Evolutionary conservation across 2,113 vertebrate genomes (phyloP).

Genomic region (Callithrix jacchus): DNA sequence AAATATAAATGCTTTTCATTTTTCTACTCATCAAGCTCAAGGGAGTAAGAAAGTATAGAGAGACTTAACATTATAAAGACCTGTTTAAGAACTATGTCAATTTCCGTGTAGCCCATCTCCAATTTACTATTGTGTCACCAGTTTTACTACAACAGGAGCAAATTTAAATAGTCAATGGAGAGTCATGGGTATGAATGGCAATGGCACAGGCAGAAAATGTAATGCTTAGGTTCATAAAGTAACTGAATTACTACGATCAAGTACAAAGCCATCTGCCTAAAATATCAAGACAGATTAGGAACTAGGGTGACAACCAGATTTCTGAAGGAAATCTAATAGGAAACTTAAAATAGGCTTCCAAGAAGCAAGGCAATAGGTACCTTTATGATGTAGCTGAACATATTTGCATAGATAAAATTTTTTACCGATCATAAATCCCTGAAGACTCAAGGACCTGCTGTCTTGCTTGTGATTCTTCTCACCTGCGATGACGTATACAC

Average conservation of each 20-base stretch:
- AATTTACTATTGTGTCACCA: not conserved
- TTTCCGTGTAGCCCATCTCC: not conserved
- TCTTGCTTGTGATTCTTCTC: not conserved
- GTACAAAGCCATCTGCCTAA: not conserved
- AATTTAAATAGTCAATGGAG: not conserved
- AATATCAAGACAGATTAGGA: not conserved
- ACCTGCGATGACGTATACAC: not conserved
- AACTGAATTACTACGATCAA: not conserved
- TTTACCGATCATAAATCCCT: not conserved
- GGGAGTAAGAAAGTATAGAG: not conserved
- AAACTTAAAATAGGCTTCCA: not conserved
- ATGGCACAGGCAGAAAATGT: not conserved
- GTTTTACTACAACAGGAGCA: not conserved
- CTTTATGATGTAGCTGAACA: not conserved
- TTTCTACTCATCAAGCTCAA: not conserved
- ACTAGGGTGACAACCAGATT: not conserved
- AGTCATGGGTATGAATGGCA: not conserved
- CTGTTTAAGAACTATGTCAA: not conserved
- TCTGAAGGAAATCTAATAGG: not conserved
- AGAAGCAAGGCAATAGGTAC: not conserved
- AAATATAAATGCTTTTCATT: not conserved
- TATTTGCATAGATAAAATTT: not conserved
- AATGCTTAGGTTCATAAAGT: not conserved
- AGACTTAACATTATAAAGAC: not conserved
- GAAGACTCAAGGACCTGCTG: not conserved